Evolutionary conservation across 2,888 invertebrate genomes (phyloP).

Genomic region (Drosophila formosana): DNA sequence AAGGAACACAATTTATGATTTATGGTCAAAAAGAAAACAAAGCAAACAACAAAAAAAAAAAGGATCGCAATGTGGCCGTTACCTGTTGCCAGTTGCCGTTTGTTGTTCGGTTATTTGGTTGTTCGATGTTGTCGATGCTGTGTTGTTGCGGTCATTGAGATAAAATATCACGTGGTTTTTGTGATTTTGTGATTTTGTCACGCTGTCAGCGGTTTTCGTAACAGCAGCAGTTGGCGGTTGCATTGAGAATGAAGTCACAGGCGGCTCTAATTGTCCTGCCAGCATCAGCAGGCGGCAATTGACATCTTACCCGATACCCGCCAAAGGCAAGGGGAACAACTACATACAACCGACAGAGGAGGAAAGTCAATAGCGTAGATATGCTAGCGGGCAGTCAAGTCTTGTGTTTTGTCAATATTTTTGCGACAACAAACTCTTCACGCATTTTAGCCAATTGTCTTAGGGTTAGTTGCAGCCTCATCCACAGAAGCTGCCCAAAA

Average conservation of each 20-base stretch:
- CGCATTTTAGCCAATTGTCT: constrained; percentile 58
- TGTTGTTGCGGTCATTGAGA: constrained; percentile 78
- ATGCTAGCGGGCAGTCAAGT: constrained; percentile 37
- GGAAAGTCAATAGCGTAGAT: background rate
- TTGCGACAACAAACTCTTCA: constrained; percentile 53
- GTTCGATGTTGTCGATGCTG: constrained; percentile 19
- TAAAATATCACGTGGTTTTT: constrained; percentile 82
- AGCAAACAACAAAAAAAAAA: constrained; percentile 11
- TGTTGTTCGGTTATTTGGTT: background rate
- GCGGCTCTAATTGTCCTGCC: constrained; percentile 67
- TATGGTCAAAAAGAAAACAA: constrained; percentile 17
- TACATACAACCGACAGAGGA: background rate
- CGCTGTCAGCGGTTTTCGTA: constrained; percentile 79
- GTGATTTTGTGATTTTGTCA: constrained; percentile 70
- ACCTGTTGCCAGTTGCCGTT: constrained; percentile 38
- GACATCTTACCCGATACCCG: constrained; percentile 7
- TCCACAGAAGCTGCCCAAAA: constrained; percentile 46
- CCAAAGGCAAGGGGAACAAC: background rate
- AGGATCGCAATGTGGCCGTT: constrained; percentile 21
- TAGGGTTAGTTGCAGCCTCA: constrained; percentile 16
- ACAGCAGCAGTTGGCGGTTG: constrained; percentile 60
- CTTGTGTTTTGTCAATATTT: constrained; percentile 73
- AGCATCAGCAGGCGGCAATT: constrained; percentile 48
- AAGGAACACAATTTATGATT: constrained; percentile 57
- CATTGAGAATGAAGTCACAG: constrained; percentile 52